Evolutionary conservation across 2,888 invertebrate genomes (phyloP).

Genomic region (Tipula helvola): DNA sequence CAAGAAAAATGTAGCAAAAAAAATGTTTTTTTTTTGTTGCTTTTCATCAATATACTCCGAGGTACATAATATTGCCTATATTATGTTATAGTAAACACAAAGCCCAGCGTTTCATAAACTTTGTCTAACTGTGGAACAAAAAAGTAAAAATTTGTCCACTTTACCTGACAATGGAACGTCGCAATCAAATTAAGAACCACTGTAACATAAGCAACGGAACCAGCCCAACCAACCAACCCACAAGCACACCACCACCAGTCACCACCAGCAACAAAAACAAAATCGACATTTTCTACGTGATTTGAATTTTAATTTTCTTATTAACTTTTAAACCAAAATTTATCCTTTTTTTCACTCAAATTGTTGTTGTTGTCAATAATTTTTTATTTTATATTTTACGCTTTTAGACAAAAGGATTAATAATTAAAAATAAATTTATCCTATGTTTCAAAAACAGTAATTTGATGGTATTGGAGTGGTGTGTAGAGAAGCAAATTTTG

Average conservation of each 20-base stretch:
- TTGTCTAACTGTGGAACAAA: neutral
- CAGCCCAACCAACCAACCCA: neutral
- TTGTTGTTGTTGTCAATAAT: neutral
- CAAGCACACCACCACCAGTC: no score
- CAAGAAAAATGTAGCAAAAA: neutral
- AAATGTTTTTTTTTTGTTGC: neutral
- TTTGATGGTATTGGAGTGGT: neutral
- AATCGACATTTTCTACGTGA: neutral
- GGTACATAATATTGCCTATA: neutral
- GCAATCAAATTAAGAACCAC: neutral
- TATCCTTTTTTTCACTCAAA: neutral
- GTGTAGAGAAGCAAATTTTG: neutral
- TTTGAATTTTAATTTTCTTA: conserved; percentile 4
- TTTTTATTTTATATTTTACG: neutral
- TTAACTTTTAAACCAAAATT: neutral
- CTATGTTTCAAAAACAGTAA: neutral
- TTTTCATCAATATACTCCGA: neutral
- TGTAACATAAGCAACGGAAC: neutral
- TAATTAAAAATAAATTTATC: neutral
- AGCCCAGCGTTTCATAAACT: neutral
- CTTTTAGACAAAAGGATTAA: neutral
- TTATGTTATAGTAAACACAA: neutral
- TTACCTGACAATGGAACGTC: neutral
- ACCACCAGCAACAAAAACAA: neutral
- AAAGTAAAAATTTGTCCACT: neutral